A percentile compares a stretch with the other conserved stretches of the same genome.
These are phyloP conservation scores for Thymelicus sylvestris DNA, from an alignment of 2,888 invertebrate species.

Conservation along the genomic window DNA sequence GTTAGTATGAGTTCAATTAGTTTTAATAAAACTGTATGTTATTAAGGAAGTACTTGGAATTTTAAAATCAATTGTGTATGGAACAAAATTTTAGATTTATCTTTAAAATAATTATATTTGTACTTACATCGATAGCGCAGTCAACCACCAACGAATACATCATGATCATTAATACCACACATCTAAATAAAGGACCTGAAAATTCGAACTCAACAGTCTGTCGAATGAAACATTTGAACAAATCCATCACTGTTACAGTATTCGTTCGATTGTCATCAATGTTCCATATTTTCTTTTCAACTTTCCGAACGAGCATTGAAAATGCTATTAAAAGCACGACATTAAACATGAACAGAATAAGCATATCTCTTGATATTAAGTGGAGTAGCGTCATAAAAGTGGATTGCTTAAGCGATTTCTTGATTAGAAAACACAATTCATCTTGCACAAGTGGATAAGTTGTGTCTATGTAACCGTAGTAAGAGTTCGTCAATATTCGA, in stretches of 20 bases:
- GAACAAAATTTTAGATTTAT: not conserved
- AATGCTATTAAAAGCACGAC: constrained; percentile 56
- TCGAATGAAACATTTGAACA: constrained; percentile 72
- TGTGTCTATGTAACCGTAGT: constrained; percentile 78
- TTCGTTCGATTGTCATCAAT: constrained; percentile 52
- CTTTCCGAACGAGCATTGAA: constrained; percentile 57
- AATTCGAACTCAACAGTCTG: constrained; percentile 73
- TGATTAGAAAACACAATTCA: constrained; percentile 82
- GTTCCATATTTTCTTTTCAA: constrained; percentile 60
- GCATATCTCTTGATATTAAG: constrained; percentile 62
- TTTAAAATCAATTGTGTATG: not conserved
- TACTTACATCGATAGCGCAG: constrained; percentile 75
- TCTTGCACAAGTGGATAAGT: constrained; percentile 82
- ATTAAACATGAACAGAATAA: constrained; percentile 60
- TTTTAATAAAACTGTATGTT: no score
- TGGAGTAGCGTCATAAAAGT: constrained; percentile 73
- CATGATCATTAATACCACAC: constrained; percentile 61
- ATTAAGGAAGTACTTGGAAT: no score
- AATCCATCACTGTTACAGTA: constrained; percentile 59
- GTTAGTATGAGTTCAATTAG: no score
- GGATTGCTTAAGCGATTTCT: constrained; percentile 76
- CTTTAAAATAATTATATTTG: not conserved
- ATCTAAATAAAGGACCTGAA: constrained; percentile 66
- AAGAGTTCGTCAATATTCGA: constrained; percentile 79
- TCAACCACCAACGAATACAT: constrained; percentile 74